phyloP scores from a whole-genome alignment of 2,888 invertebrate species.

The Protodeltote pygarga region DNA sequence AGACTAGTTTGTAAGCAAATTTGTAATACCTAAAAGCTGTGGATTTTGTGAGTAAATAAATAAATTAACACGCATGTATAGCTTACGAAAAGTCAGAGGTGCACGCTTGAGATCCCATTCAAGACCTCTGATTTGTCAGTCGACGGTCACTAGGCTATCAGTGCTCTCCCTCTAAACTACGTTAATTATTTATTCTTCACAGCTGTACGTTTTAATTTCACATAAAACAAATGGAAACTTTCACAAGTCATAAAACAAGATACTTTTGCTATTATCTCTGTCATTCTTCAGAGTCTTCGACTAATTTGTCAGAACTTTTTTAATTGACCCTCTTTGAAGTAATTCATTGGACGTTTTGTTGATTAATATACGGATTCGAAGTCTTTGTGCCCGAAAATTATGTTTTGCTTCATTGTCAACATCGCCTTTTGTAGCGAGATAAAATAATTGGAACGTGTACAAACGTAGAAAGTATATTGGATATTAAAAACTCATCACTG shows the following conservation, averaged over 20 bases:
- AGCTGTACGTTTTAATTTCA: conserved; percentile 15
- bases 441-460: not conserved
- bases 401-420: not conserved
- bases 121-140: no score
- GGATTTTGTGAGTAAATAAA: no score
- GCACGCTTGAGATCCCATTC: no score
- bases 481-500: no score
- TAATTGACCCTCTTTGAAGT: conserved; percentile 37
- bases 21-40: no score
- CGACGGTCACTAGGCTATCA: no score
- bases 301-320: conserved; percentile 48
- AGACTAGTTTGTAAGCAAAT: no score
- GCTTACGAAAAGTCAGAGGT: no score
- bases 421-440: no score
- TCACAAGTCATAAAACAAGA: conserved; percentile 27
- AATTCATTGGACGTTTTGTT: conserved; percentile 22
- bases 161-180: no score
- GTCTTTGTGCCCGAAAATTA: not conserved
- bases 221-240: conserved; percentile 18
- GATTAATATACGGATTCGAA: conserved; percentile 30
- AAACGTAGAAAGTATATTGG: not conserved
- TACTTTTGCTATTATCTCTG: conserved; percentile 23
- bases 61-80: no score
- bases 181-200: not conserved
- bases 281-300: conserved; percentile 8